These are phyloP conservation scores for Athalia rosae DNA, from an alignment of 2,888 invertebrate genomes.

Conservation along the genomic window DNA sequence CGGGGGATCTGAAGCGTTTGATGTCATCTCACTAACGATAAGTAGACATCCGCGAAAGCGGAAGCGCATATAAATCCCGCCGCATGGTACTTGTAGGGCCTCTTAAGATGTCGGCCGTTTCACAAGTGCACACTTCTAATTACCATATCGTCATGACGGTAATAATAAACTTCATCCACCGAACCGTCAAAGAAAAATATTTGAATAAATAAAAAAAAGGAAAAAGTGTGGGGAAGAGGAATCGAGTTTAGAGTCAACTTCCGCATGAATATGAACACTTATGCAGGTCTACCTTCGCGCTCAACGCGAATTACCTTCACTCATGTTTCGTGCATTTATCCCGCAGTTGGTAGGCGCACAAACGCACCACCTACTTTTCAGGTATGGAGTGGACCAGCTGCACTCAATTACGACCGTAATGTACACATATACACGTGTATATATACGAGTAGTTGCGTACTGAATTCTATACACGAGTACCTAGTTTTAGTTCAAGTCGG, in stretches of 20 bases:
- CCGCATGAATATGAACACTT: neutral
- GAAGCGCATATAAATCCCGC: conserved; percentile 54
- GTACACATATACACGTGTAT: neutral
- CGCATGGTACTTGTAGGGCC: conserved; percentile 13
- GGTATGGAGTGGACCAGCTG: conserved; percentile 37
- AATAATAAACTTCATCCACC: conserved; percentile 55
- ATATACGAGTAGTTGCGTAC: neutral
- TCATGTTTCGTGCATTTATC: conserved; percentile 15
- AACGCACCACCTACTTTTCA: conserved; percentile 19
- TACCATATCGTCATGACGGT: conserved; percentile 59
- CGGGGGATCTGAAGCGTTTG: conserved; percentile 56
- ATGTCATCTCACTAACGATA: conserved; percentile 59
- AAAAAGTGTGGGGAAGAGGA: neutral
- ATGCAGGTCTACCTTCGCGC: neutral
- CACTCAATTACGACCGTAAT: conserved; percentile 25
- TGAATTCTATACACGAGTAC: neutral
- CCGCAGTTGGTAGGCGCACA: neutral
- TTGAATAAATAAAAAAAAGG: conserved; percentile 7
- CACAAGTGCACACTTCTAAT: conserved; percentile 52
- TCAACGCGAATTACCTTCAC: neutral
- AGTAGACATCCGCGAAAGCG: conserved; percentile 57
- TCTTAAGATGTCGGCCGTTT: conserved; percentile 45
- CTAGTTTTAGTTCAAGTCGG: neutral
- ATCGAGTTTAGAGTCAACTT: neutral
- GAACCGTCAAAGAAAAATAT: conserved; percentile 6